Base-by-base conservation (phyloP, 1,140 invertebrate species). In the Sesamia nonagrioides region DNA sequence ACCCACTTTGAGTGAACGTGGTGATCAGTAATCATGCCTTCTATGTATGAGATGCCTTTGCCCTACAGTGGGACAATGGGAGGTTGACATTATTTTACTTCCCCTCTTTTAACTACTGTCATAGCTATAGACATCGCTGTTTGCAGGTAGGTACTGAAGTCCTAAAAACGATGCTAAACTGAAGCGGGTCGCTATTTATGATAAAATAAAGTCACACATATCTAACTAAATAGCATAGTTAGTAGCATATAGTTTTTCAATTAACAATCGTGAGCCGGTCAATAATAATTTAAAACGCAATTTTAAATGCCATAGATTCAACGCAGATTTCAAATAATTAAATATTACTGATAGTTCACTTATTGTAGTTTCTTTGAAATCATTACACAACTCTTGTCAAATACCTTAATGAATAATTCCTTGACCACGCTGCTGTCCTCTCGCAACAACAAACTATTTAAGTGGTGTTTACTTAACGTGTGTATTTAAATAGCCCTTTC, bases 401-500 rank as follows among this genome's bases (percentile, higher is more conserved):
- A 68, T 68, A 18, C 17, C 21, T 68, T 42, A 18, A 7, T 42
- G 42, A 45, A 50, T 42, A 68, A 50, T 50, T 50, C 3, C 15
- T 2, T n/a, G 11, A n/a, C 2, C 11, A 13, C 27, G 27, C 9
- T n/a, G 27, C 9, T n/a, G 11, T 45, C 48, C 48, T 50, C 40
- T 17, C 48, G 2, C 7, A 54, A 18, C 54, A 27, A 56, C 52
- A 56, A 61, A 18, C 17, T 15, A 37, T 37, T 54, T 54, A 37
- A 33, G 33, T 7, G 33, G 50, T 37, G 35, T 54, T 37, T 54
- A 72, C 33, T 72, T 54, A 56, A 54, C 27, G 33, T 54, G 18
- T 27, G 37, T 58, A 73, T 42, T 58, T 27, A 58, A 73, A 58
- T 73, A 37, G 17, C 63, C 42, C 18, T 68, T 56, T 72, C 9